Percentiles rank a stretch among this genome's conserved stretches.
phyloP scores from a whole-genome alignment of 1,140 invertebrate species.

The Procambarus clarkii region DNA sequence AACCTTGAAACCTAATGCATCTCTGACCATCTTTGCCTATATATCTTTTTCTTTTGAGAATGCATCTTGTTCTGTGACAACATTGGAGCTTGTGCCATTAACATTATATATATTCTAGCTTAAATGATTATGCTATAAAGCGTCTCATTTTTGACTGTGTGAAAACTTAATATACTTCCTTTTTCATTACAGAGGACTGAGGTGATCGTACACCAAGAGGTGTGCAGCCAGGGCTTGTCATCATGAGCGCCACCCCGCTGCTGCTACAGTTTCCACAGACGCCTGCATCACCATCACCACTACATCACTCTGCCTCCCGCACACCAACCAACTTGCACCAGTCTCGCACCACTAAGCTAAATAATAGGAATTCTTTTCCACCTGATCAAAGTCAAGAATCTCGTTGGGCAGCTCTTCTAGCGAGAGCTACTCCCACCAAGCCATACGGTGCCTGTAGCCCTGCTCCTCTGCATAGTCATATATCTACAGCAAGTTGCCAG shows the following conservation, averaged over 20 bases:
- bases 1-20: too few species aligned
- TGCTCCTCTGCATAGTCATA: neutral
- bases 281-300: slow-evolving; percentile 49
- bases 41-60: too few species aligned
- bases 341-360: slow-evolving; percentile 29
- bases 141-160: too few species aligned
- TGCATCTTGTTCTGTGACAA: too few species aligned
- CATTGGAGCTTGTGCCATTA: too few species aligned
- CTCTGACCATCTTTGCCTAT: too few species aligned
- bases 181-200: neutral
- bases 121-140: too few species aligned
- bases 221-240: slow-evolving; percentile 29
- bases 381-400: slow-evolving; percentile 57
- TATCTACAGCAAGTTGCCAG: neutral
- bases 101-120: too few species aligned
- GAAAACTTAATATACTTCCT: neutral
- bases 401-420: slow-evolving; percentile 52
- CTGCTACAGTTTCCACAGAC: slow-evolving; percentile 59
- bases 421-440: slow-evolving; percentile 31
- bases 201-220: slow-evolving; percentile 26
- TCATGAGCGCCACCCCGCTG: slow-evolving; percentile 56
- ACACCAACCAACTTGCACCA: slow-evolving; percentile 29
- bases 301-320: slow-evolving; percentile 33
- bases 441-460: slow-evolving; percentile 59
- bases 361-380: slow-evolving; percentile 63